Percentiles rank a stretch among this genome's conserved stretches.
phyloP scores from a whole-genome alignment of 2,113 vertebrate genomes.

The Mus spicilegus region DNA sequence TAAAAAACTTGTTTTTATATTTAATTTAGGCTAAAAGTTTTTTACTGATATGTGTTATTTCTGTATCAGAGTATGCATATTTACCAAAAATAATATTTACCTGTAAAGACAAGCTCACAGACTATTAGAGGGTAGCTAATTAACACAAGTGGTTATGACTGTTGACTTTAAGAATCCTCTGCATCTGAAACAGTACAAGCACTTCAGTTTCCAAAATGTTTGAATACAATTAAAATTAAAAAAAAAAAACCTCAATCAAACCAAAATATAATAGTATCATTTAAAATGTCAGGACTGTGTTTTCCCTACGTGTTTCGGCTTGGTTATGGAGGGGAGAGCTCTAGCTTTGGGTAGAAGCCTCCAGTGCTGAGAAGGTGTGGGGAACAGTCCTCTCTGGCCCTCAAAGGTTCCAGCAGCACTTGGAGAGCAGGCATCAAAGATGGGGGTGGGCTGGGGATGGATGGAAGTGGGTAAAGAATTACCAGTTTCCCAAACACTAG shows the following conservation, averaged over 20 bases:
- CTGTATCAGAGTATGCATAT: background rate
- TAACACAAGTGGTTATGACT: constrained; percentile 8
- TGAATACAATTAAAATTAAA: background rate
- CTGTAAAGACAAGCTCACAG: background rate
- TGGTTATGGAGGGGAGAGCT: background rate
- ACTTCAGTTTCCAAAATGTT: background rate
- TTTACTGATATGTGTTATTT: background rate
- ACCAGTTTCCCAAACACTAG: background rate
- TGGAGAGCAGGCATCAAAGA: background rate
- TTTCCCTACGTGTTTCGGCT: constrained; percentile 23
- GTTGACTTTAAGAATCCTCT: constrained; percentile 10
- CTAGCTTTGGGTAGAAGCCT: background rate
- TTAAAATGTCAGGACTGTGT: background rate
- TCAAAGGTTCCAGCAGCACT: background rate
- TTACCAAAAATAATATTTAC: constrained; percentile 18
- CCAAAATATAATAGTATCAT: background rate
- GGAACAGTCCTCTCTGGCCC: background rate
- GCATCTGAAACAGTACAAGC: background rate
- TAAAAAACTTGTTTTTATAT: background rate
- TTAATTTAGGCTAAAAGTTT: constrained; percentile 57
- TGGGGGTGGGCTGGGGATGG: background rate
- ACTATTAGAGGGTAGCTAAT: background rate
- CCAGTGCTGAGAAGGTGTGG: background rate
- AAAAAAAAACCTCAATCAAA: background rate
- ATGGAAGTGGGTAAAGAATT: background rate